Base-by-base conservation (phyloP, 2,113 vertebrate species). In the Gasterosteus aculeatus region DNA sequence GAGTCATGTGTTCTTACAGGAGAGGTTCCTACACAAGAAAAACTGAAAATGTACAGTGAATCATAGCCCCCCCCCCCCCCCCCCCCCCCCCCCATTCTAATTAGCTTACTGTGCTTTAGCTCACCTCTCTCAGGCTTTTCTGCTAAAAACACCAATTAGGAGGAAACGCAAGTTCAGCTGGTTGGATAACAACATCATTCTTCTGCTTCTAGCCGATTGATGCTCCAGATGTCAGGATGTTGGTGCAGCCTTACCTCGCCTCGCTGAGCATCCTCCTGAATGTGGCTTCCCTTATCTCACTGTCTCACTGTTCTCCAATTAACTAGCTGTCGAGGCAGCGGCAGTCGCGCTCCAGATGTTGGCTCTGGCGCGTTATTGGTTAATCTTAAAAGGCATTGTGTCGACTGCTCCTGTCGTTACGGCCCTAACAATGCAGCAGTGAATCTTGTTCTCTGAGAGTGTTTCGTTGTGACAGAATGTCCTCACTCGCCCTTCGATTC, bases 241-340 rank as follows among this genome's bases (percentile, higher is more conserved):
- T 49, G 35, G 58, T 63, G 59, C 63, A 41, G 33, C 26, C 53
- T 63, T 56, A 44, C 56, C 8, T 47, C 26, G 58, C 44, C 77
- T 59, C n/a, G 15, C 72, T 10, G 14, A 61, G 56, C 57, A 31
- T 79, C 72, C 33, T 78, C 56, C 12, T 59, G 26, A 53, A 41
- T 49, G 73, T 56, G 56, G 51, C 54, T 44, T 44, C 71, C 19
- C 39, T 53, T 39, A 29, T 61, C 62, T 70, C 41, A 19, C 49
- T 19, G 68, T 72, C 75, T 76, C 62, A 10, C 69, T 65, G 47
- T 83, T 82, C 66, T 84, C 74, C 69, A 85, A 67, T 86, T 87
- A 88, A 77, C 57, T 29, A 31, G 74, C 56, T 53, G 67, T 69
- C 0, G 11, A 76, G 62, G 60, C 69, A 63, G 42, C 38, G 15